Conservation (phyloP, 92 coral and sea anemone species). For the Zoanthus gigantus region DNA sequence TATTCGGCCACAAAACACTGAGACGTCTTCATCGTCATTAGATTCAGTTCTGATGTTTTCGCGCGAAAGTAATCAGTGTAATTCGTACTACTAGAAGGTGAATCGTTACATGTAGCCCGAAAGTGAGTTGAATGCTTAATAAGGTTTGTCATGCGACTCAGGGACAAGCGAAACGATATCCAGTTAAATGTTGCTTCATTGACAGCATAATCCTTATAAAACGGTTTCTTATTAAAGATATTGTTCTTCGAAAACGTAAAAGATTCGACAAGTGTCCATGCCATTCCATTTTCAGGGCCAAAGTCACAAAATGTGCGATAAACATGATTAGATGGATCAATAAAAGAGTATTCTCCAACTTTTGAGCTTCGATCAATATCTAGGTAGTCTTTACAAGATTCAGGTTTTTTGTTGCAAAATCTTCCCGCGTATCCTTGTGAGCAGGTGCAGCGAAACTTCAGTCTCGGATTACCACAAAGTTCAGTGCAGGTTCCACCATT, state of each 20-base stretch:
- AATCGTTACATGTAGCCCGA: constrained; percentile 53
- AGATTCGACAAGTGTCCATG: constrained; percentile 51
- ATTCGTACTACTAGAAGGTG: constrained; percentile 8
- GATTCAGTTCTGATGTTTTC: constrained; percentile 6
- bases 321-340: background rate
- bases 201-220: background rate
- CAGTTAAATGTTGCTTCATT: constrained; percentile 37
- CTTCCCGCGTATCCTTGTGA: constrained; percentile 34
- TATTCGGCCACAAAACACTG: constrained; percentile 41
- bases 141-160: background rate
- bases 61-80: constrained; percentile 49
- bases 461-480: constrained; percentile 10
- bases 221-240: constrained; percentile 5
- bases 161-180: constrained; percentile 55
- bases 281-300: constrained; percentile 39
- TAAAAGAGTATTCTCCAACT: constrained; percentile 23
- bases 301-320: constrained; percentile 46
- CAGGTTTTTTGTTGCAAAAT: background rate
- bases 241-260: constrained; percentile 21
- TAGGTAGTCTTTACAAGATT: constrained; percentile 38
- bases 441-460: constrained; percentile 7
- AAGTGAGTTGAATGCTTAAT: constrained; percentile 27
- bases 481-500: constrained; percentile 12
- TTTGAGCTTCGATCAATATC: background rate
- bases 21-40: background rate